Base-by-base conservation (phyloP, 2,888 invertebrate species). In the Drosophila putrida region DNA sequence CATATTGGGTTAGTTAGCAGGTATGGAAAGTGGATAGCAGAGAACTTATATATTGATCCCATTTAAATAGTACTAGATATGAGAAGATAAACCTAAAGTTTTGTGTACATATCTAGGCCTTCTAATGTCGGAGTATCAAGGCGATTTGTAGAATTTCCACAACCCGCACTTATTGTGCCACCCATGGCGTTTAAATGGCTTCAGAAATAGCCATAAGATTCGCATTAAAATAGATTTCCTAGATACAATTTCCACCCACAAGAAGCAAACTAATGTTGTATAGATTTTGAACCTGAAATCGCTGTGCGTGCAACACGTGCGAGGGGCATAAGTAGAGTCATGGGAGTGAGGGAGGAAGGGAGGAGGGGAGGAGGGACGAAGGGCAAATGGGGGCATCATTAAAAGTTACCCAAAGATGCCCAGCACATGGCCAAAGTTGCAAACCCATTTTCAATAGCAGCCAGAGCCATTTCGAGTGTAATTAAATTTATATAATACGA, bases 161-260 rank as follows among this genome's bases (percentile, higher is more conserved):
- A 60, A 46, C 49, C 58, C 44, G 35, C 59, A 72, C 59, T 75
- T 47, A 50, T 59, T 50, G 28, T 28, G 58, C 87, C 83, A 64
- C 82, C 87, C 71, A 72, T 60, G 63, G 81, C 54, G 80, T 11
- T 44, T 36, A 50, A 82, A 82, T 76, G 63, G 79, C 55, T 67
- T 68, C 39, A 15, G 65, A 63, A 78, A 77, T 78, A 63, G 60
- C 63, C 54, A 9, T 61, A 31, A 53, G 49, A 70, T 59, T 63
- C 66, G 41, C 70, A 71, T 74, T 78, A 63, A 77, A 71, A 78
- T 78, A 78, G 70, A 78, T 67, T 78, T 50, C 54, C 49, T 49
- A 53, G 54, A 78, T 65, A 78, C 61, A 59, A 69, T 73, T 60
- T 65, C 53, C 44, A 72, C 57, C 57, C 68, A 77, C 67, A 28